phyloP scores from a whole-genome alignment of 2,113 vertebrate genomes.

The Heterotis niloticus region DNA sequence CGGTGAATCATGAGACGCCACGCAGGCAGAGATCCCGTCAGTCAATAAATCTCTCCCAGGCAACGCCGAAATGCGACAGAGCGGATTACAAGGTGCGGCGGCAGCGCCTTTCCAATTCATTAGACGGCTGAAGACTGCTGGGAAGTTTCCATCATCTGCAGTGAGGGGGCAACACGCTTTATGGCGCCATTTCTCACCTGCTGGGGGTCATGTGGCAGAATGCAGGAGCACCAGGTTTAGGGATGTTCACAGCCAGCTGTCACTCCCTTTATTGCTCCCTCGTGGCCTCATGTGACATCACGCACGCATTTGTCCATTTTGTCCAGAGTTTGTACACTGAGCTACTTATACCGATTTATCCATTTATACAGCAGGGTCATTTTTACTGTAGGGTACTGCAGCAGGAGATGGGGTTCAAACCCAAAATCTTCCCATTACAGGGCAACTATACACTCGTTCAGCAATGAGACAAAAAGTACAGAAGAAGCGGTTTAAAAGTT shows the following conservation, averaged over 20 bases:
- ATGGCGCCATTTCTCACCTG: conserved; percentile 67
- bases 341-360: too few species aligned
- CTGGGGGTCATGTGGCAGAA: conserved; percentile 43
- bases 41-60: conserved; percentile 67
- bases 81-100: conserved; percentile 57
- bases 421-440: too few species aligned
- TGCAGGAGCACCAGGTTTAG: neutral
- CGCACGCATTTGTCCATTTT: too few species aligned
- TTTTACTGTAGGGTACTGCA: too few species aligned
- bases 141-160: conserved; percentile 57
- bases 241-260: neutral
- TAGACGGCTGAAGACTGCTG: conserved; percentile 57
- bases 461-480: too few species aligned
- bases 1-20: too few species aligned
- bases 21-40: conserved; percentile 13
- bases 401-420: too few species aligned
- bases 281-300: too few species aligned
- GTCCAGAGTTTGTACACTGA: too few species aligned
- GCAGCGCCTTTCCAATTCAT: conserved; percentile 62
- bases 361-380: too few species aligned
- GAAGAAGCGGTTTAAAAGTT: too few species aligned
- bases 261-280: neutral
- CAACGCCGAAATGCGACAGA: conserved; percentile 63
- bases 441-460: too few species aligned
- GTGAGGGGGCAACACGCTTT: conserved; percentile 59